Evolutionary conservation across 2,888 invertebrate species (phyloP).

Genomic region (Amphipyra tragopoginis): DNA sequence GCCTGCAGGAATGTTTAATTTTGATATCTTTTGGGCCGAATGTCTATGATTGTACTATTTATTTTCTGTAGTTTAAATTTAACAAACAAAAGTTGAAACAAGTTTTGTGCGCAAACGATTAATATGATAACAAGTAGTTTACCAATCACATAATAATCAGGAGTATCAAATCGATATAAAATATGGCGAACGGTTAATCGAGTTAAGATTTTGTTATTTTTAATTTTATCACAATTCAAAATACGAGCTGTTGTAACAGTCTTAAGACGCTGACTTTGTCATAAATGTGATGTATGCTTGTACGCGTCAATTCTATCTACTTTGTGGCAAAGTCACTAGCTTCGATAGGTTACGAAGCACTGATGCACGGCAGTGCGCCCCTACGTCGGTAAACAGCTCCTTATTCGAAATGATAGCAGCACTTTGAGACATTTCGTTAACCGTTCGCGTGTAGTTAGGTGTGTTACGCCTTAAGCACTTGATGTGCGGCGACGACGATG

Average conservation of each 20-base stretch:
- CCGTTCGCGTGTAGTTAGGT: not conserved
- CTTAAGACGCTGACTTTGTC: not conserved
- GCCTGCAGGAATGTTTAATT: conserved; percentile 42
- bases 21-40: conserved; percentile 14
- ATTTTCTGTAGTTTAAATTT: conserved; percentile 1
- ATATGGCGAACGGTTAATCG: conserved; percentile 20
- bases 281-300: not conserved
- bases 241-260: not conserved
- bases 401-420: not conserved
- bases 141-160: conserved; percentile 17
- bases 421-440: not conserved
- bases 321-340: not conserved
- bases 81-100: conserved; percentile 3
- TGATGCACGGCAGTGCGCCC: not conserved
- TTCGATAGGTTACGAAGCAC: not conserved
- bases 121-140: conserved; percentile 20
- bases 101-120: conserved; percentile 25
- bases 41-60: conserved; percentile 15
- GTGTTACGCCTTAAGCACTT: conserved; percentile 87
- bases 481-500: conserved; percentile 93
- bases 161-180: conserved; percentile 12
- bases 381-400: not conserved
- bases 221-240: conserved; percentile 14
- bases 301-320: too few relatives aligned
- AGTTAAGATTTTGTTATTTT: not conserved